phyloP scores from a whole-genome alignment of 2,113 vertebrate genomes.

The Dasyurus viverrinus region DNA sequence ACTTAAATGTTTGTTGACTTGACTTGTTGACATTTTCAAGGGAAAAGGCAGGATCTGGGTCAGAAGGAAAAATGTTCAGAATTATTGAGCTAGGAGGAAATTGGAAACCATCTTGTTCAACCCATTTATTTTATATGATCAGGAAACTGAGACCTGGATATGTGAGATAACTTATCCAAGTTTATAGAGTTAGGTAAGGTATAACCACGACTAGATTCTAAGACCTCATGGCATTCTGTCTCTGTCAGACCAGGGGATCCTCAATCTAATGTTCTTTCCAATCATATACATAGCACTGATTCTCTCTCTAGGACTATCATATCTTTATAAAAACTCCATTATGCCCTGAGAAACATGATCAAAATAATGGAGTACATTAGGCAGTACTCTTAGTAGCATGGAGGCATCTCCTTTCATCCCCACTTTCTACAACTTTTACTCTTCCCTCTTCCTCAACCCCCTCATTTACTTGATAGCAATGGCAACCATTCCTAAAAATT shows the following conservation, averaged over 20 bases:
- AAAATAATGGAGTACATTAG: not conserved
- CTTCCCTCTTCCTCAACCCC: not conserved
- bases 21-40: not conserved
- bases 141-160: not conserved
- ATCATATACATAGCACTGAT: too few species aligned
- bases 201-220: not conserved
- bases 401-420: not conserved
- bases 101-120: not conserved
- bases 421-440: not conserved
- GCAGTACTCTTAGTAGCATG: not conserved
- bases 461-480: not conserved
- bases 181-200: not conserved
- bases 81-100: not conserved
- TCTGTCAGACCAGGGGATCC: too few species aligned
- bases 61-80: not conserved
- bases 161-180: not conserved
- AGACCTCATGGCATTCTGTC: not conserved
- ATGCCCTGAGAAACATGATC: not conserved
- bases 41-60: not conserved
- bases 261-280: too few species aligned
- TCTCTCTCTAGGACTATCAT: not conserved
- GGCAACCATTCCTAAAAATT: not conserved
- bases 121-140: not conserved
- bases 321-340: not conserved
- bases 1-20: not conserved